phyloP scores from a whole-genome alignment of 2,888 invertebrate species.

The Barypeithes pellucidus region DNA sequence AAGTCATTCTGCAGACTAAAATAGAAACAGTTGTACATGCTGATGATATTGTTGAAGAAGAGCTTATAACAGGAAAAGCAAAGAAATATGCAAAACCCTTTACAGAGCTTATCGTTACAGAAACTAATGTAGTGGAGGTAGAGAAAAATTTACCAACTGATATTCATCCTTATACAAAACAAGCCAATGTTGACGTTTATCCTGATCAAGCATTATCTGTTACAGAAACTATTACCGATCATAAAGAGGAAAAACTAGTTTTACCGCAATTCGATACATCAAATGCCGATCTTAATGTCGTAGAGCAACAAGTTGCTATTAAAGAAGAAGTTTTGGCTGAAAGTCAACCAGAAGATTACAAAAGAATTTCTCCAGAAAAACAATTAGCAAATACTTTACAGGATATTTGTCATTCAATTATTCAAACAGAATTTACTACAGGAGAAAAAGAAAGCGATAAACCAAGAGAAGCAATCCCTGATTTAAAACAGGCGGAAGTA shows the following conservation, averaged over 20 bases:
- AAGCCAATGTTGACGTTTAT: slow-evolving; percentile 73
- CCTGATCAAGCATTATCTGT: slow-evolving; percentile 77
- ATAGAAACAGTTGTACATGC: slow-evolving; percentile 70
- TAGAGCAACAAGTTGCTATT: slow-evolving; percentile 72
- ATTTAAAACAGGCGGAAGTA: slow-evolving; percentile 72
- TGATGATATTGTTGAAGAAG: slow-evolving; percentile 69
- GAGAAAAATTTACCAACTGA: slow-evolving; percentile 70
- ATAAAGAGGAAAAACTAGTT: slow-evolving; percentile 72
- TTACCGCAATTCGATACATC: slow-evolving; percentile 68
- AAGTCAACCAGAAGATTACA: slow-evolving; percentile 70
- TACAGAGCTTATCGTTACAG: slow-evolving; percentile 73
- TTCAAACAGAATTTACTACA: slow-evolving; percentile 70
- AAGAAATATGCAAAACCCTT: slow-evolving; percentile 71
- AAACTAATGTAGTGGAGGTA: slow-evolving; percentile 74
- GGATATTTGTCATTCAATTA: slow-evolving; percentile 70
- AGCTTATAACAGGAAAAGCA: slow-evolving; percentile 70
- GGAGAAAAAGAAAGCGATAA: slow-evolving; percentile 74
- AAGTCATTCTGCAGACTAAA: slow-evolving; percentile 71
- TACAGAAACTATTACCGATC: slow-evolving; percentile 73
- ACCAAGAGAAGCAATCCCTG: slow-evolving; percentile 70
- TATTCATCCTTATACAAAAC: slow-evolving; percentile 73
- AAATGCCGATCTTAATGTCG: slow-evolving; percentile 74
- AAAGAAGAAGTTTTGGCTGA: slow-evolving; percentile 71
- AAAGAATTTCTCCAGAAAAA: slow-evolving; percentile 68
- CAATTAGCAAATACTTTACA: slow-evolving; percentile 70